Conservation (phyloP, 2,888 invertebrate species). For the Mythimna vitellina region DNA sequence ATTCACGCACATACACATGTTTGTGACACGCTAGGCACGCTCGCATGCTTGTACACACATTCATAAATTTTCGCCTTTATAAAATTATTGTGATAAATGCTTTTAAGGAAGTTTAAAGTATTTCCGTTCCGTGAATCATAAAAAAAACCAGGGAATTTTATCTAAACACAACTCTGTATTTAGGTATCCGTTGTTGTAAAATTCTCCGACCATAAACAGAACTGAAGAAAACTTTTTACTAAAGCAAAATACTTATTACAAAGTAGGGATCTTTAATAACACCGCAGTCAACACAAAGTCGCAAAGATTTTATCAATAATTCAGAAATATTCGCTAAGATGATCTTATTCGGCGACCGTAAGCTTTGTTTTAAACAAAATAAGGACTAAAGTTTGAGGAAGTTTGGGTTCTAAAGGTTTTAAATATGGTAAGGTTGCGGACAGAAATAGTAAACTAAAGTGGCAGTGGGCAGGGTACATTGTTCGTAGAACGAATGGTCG, state of each 20-base stretch:
- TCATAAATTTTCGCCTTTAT: no score
- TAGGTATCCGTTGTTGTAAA: neutral
- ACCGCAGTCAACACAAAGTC: slow-evolving; percentile 10
- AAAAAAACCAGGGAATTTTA: neutral
- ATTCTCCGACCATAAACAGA: neutral
- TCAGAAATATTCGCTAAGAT: slow-evolving; percentile 28
- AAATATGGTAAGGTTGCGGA: slow-evolving; percentile 5
- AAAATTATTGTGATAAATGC: neutral
- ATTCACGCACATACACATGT: no score
- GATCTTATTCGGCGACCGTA: slow-evolving; percentile 7
- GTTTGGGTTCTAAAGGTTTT: slow-evolving; percentile 9
- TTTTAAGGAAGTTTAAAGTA: neutral
- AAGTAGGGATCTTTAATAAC: slow-evolving; percentile 15
- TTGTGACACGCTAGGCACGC: no score
- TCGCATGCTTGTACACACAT: no score
- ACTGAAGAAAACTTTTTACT: slow-evolving; percentile 7
- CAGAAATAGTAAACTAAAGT: neutral
- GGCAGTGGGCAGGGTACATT: no score
- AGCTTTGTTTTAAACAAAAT: slow-evolving; percentile 30
- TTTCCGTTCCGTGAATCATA: neutral
- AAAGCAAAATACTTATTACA: slow-evolving; percentile 13
- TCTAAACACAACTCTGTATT: neutral
- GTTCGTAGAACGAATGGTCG: no score
- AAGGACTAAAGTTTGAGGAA: slow-evolving; percentile 16
- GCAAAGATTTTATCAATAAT: slow-evolving; percentile 41